phyloP scores from a whole-genome alignment of 2,797 vertebrate species.

The Harpagifer antarcticus region DNA sequence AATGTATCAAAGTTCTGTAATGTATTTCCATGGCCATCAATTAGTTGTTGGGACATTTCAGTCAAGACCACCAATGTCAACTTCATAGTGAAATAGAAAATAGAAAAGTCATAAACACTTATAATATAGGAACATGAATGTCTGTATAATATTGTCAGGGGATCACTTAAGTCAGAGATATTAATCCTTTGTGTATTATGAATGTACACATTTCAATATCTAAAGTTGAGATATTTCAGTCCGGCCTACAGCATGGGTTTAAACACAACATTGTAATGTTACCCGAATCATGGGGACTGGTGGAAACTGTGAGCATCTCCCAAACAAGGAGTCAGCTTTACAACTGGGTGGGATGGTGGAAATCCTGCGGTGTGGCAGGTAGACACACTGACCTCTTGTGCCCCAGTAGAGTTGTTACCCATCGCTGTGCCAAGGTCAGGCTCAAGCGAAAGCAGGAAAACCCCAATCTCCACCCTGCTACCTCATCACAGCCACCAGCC shows the following conservation, averaged over 20 bases:
- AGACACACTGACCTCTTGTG: conserved; percentile 74
- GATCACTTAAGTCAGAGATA: not conserved
- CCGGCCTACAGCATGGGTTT: not conserved
- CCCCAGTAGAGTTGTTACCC: conserved; percentile 55
- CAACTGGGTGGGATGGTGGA: conserved; percentile 55
- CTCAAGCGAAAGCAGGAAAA: conserved; percentile 72
- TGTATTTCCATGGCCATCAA: too few species aligned
- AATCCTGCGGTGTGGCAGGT: conserved; percentile 71
- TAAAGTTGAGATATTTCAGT: conserved; percentile 4
- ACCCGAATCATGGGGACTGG: conserved; percentile 35
- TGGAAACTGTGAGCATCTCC: conserved; percentile 32
- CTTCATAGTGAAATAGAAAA: not conserved
- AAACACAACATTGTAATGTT: not conserved
- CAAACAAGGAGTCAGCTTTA: conserved; percentile 8
- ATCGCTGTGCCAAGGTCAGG: conserved; percentile 65
- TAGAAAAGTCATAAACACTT: not conserved
- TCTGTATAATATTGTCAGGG: not conserved
- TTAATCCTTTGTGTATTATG: not conserved
- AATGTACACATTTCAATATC: not conserved
- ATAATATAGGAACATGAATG: not conserved
- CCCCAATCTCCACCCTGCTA: conserved; percentile 80
- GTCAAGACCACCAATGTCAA: not conserved
- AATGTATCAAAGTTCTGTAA: not conserved
- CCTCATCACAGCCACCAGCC: conserved; percentile 77
- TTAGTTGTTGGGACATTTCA: too few species aligned